Evolutionary conservation across 2,888 invertebrate species (phyloP).

Genomic region (Drosophila tanythrix): DNA sequence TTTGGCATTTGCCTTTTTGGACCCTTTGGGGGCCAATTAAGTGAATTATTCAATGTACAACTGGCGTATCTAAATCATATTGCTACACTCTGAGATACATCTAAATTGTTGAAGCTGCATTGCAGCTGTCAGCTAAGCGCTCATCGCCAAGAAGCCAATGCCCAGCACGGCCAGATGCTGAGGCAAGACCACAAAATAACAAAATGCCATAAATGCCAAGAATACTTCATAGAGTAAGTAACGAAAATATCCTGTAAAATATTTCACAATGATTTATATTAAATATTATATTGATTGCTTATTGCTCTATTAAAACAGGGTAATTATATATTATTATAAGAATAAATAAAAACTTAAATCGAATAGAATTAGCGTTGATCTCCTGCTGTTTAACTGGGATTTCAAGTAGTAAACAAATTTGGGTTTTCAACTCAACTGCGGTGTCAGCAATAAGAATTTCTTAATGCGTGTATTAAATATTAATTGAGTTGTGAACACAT

Average conservation of each 20-base stretch:
- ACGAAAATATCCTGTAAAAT: neutral
- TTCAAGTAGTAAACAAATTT: neutral
- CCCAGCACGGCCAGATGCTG: constrained; percentile 5
- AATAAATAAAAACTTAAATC: neutral
- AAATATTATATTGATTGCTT: neutral
- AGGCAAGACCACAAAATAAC: constrained; percentile 6
- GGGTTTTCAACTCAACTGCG: neutral
- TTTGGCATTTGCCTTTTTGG: constrained; percentile 42
- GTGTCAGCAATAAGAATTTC: neutral
- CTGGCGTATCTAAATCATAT: constrained; percentile 53
- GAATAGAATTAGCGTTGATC: neutral
- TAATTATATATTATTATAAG: too few species aligned
- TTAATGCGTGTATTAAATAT: neutral
- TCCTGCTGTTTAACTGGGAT: neutral
- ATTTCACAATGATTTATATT: neutral
- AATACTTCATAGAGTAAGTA: neutral
- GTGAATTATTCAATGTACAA: constrained; percentile 68
- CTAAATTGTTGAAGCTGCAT: constrained; percentile 50
- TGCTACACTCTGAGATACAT: constrained; percentile 26
- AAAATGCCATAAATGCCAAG: neutral
- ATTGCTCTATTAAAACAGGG: neutral
- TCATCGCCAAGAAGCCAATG: constrained; percentile 6
- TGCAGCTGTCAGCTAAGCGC: constrained; percentile 45
- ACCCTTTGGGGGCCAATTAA: constrained; percentile 63
- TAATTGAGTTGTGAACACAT: neutral